Percentiles rank a stretch among this genome's conserved stretches.
Evolutionary conservation across 2,888 invertebrate genomes (phyloP).

Genomic region (Cosmopolites sordidus): DNA sequence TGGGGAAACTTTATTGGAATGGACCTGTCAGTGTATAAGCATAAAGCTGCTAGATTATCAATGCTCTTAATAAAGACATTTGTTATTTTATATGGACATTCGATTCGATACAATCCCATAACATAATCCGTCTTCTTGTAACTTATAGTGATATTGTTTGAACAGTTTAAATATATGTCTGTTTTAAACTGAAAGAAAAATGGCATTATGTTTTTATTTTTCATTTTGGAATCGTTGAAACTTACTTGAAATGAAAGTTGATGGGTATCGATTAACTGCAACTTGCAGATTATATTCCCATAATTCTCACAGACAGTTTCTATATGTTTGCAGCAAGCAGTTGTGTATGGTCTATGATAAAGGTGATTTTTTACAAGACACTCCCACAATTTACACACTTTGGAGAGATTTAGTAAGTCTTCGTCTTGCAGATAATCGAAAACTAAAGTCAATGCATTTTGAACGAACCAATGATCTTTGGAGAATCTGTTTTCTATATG

Average conservation of each 20-base stretch:
- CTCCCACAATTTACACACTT: constrained; percentile 3
- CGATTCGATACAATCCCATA: not conserved
- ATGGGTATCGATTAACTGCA: not conserved
- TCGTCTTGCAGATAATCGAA: not conserved
- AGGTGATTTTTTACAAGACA: not conserved
- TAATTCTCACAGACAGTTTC: not conserved
- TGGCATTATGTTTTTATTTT: too few relatives aligned
- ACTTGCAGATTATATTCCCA: not conserved
- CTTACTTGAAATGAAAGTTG: not conserved
- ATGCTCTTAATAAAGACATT: not conserved
- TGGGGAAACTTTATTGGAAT: too few relatives aligned
- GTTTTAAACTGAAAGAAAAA: too few relatives aligned
- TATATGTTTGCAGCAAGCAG: not conserved
- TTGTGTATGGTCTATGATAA: not conserved
- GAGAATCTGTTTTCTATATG: too few relatives aligned
- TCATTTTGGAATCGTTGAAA: too few relatives aligned
- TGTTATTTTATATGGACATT: not conserved
- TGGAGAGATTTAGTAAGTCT: not conserved
- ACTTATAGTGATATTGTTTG: too few relatives aligned
- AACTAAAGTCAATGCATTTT: constrained; percentile 1
- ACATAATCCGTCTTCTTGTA: too few relatives aligned
- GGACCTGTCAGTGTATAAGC: too few relatives aligned
- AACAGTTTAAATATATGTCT: too few relatives aligned
- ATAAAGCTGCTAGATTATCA: too few relatives aligned
- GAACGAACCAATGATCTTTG: constrained; percentile 5